Base-by-base conservation (phyloP, 1,140 invertebrate genomes). In the Sycobia sp. region DNA sequence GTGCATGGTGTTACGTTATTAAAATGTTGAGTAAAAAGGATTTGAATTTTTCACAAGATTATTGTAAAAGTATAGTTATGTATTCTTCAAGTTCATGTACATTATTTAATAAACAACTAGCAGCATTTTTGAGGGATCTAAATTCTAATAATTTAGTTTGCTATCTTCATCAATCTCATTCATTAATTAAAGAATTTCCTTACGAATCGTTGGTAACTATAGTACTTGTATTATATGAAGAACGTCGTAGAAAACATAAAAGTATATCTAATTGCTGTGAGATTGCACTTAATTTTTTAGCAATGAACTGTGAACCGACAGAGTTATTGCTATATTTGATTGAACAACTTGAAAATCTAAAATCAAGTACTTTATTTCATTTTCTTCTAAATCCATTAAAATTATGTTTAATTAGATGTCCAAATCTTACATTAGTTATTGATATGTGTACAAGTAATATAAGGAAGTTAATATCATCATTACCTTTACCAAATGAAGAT, bases 301-400 rank as follows among this genome's bases (percentile, higher is more conserved):
- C 23, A 18, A 44, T 56, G 18, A 27, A 56, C 22, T 56, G 38
- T 32, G 53, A 56, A 32, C 53, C 53, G 20, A 44, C 38, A 20
- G 53, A 56, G 22, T 1, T 56, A 23, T 22, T 56, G 10, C 2
- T 56, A 2, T 56, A 56, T 36, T 44, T 56, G 5, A 44, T 56
- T 4, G 54, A 56, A 34, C 39, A 44, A 56, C 43, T 56, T n/a
- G 54, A 56, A 56, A 9, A 44, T 27, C 32, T 25, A 32, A 29
- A 32, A 32, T 56, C 23, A 34, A 13, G 44, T 32, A 1, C 18
- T 29, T 44, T 10, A 25, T 56, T 44, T 44, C 32, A 44, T 44
- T 13, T 23, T 14, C 18, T 56, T 18, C 22, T 56, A 23, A 56
- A 44, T 20, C 25, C 39, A 43, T 20, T 56, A 22, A 43, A 44